Percentiles rank a stretch among this genome's conserved stretches.
phyloP scores from a whole-genome alignment of 2,797 vertebrate species.

The Lophotriccus pileatus region DNA sequence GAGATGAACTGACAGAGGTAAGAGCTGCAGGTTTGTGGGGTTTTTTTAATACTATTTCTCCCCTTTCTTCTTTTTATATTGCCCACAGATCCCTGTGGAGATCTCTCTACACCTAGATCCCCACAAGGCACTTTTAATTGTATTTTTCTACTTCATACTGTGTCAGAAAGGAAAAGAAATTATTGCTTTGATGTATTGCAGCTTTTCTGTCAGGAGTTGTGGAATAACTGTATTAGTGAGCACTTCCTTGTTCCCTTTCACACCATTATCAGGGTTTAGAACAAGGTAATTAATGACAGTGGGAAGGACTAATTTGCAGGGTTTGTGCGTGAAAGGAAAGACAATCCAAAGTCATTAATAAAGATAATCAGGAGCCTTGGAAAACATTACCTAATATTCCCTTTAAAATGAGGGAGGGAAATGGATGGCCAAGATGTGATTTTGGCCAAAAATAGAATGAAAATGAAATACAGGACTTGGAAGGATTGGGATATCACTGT shows the following conservation, averaged over 20 bases:
- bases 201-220: not conserved
- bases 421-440: not conserved
- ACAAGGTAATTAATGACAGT: not conserved
- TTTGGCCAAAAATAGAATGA: not conserved
- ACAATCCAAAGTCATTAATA: not conserved
- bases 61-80: not conserved
- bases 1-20: conserved; percentile 93
- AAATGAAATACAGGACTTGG: not conserved
- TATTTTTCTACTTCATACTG: not conserved
- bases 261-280: not conserved
- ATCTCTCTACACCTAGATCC: not conserved
- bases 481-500: not conserved
- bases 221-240: not conserved
- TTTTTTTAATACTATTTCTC: not conserved
- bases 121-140: not conserved
- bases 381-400: not conserved
- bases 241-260: not conserved
- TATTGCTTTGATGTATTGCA: not conserved
- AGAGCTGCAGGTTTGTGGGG: not conserved
- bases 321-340: not conserved
- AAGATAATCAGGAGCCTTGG: not conserved
- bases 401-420: not conserved
- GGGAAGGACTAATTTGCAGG: not conserved
- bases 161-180: not conserved
- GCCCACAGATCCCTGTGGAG: not conserved